Evolutionary conservation across 2,888 invertebrate genomes (phyloP), one percentile per base, ranked within the genome.

Genomic region (Sarcophaga carnaria): DNA sequence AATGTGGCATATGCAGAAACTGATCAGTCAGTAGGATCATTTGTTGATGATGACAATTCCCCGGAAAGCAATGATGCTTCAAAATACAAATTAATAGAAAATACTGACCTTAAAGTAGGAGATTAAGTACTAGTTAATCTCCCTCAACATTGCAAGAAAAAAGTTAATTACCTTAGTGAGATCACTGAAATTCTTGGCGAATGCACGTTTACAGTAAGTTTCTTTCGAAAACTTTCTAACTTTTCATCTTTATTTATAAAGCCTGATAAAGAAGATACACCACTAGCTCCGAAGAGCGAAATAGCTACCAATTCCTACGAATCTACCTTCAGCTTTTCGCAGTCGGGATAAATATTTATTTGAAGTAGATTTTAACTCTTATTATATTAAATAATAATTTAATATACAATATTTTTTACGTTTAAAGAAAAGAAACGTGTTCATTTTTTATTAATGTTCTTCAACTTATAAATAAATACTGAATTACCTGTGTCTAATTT

Each of bases 11-110:
- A 69, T 75, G 75, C 75, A 67, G 75, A 81, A 17, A 75, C 75
- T 60, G 81, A 81, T 75, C 49, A 75, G 45, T 75, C 81, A 54
- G 75, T 81, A 69, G 75, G 81, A 75, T 81, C 69, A 64, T 81
- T 69, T 62, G 67, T 67, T 69, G 75, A 62, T 54, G 69, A 67
- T 47, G 71, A 81, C n/a, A 62, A 69, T 67, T 47, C 66, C 60
- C 27, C 69, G 22, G 75, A 74, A 25, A 25, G 37, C 14, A 63
- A 74, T n/a, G 63, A 81, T 45, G 59, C 60, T 47, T 69, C 45
- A 75, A 81, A 69, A 62, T 60, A 75, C 62, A 47, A 81, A 75
- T 81, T 75, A 67, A 81, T 62, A 62, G 69, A 81, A 69, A 47
- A 69, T 69, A 66, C 59, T 60, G 69, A 74, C 25, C 67, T 74